Evolutionary conservation across 2,113 vertebrate genomes (phyloP).

Genomic region (Prionailurus viverrinus): DNA sequence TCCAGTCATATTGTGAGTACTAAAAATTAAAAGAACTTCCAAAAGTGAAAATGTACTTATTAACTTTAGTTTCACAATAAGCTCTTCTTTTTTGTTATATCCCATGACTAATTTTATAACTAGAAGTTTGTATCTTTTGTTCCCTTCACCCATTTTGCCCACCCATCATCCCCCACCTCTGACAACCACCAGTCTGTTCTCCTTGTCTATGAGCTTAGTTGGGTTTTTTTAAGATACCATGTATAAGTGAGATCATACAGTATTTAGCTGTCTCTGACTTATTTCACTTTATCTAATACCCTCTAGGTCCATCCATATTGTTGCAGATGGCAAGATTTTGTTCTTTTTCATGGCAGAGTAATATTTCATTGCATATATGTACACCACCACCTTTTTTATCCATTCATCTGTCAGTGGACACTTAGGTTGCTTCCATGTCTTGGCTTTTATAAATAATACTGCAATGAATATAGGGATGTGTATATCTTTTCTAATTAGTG

Average conservation of each 20-base stretch:
- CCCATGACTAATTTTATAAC: neutral
- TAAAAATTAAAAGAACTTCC: slow-evolving; percentile 20
- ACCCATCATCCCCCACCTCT: too few relatives aligned
- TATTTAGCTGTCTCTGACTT: slow-evolving; percentile 17
- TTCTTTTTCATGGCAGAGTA: neutral
- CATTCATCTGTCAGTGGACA: neutral
- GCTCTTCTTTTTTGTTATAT: neutral
- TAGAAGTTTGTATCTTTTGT: neutral
- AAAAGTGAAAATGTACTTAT: neutral
- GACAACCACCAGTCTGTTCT: neutral
- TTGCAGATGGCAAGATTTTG: neutral
- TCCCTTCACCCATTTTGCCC: neutral
- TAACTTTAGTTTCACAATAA: slow-evolving; percentile 23
- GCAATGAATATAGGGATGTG: neutral
- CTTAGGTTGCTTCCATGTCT: neutral
- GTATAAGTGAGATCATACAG: neutral
- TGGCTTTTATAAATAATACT: neutral
- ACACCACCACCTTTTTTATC: neutral
- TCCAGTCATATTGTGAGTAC: neutral
- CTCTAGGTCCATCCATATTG: neutral
- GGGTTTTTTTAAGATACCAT: neutral
- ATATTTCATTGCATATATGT: neutral
- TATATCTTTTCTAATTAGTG: neutral
- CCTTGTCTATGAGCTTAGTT: neutral
- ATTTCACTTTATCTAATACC: neutral